phyloP scores from a whole-genome alignment of 2,888 invertebrate genomes.

The Drosophila melanosoma region DNA sequence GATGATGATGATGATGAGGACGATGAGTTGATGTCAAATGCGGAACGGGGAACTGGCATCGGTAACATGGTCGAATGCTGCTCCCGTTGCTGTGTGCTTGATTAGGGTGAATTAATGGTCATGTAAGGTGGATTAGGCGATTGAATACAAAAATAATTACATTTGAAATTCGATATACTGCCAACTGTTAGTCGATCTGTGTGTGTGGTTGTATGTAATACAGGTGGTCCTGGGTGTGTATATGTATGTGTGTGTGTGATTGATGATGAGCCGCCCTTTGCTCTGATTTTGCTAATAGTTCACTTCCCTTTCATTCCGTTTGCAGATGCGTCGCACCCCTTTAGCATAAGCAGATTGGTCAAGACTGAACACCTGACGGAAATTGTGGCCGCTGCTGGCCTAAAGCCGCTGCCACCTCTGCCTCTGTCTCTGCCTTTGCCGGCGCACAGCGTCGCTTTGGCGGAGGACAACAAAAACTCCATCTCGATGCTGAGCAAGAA shows the following conservation, averaged over 20 bases:
- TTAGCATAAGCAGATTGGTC: conserved; percentile 93
- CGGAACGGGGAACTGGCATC: conserved; percentile 43
- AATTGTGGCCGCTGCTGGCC: conserved; percentile 85
- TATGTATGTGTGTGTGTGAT: conserved; percentile 42
- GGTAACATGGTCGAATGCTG: conserved; percentile 18
- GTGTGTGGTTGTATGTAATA: conserved; percentile 19
- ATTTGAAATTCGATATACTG: conserved; percentile 83
- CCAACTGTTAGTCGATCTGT: conserved; percentile 57
- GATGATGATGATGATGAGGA: conserved; percentile 48
- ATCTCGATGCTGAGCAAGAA: conserved; percentile 84
- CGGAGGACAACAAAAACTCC: conserved; percentile 83
- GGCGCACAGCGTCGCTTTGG: conserved; percentile 34
- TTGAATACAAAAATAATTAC: conserved; percentile 84
- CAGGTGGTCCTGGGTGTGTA: conserved; percentile 49
- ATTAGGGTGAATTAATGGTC: conserved; percentile 85
- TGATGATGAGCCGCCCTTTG: conserved; percentile 60
- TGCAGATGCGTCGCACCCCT: conserved; percentile 91
- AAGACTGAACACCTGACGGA: conserved; percentile 85
- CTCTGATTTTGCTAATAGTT: conserved; percentile 67
- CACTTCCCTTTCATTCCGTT: neutral
- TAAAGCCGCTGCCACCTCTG: conserved; percentile 78
- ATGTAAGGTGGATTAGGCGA: conserved; percentile 84
- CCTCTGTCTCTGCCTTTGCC: conserved; percentile 27
- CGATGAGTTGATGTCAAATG: conserved; percentile 72
- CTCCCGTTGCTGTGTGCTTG: conserved; percentile 55